Percentiles rank a stretch among this genome's conserved stretches.
phyloP scores from a whole-genome alignment of 1,140 invertebrate species.

The Zaprionus davidi region DNA sequence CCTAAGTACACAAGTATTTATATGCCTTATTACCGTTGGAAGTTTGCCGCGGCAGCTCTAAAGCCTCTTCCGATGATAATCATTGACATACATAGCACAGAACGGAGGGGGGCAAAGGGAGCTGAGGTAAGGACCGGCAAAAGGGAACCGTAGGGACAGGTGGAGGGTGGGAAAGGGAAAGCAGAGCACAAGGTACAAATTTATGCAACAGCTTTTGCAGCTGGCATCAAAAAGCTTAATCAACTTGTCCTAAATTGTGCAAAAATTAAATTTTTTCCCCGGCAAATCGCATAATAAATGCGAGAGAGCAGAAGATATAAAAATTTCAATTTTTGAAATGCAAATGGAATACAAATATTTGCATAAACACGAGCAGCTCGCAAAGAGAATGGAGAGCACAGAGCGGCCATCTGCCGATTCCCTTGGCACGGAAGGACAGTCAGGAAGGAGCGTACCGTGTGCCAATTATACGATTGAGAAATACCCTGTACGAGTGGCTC shows the following conservation, averaged over 20 bases:
- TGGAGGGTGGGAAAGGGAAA: neutral
- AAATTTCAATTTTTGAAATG: slow-evolving; percentile 79
- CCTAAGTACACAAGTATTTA: slow-evolving; percentile 38
- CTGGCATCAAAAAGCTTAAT: slow-evolving; percentile 61
- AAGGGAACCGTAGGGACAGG: too few relatives aligned
- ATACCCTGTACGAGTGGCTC: slow-evolving; percentile 1
- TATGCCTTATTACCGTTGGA: slow-evolving; percentile 25
- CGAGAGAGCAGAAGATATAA: slow-evolving; percentile 48
- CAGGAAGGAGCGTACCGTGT: neutral
- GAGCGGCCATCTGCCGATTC: slow-evolving; percentile 44
- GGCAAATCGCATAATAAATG: slow-evolving; percentile 69
- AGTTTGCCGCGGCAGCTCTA: slow-evolving; percentile 7
- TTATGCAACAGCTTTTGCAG: slow-evolving; percentile 52
- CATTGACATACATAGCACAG: slow-evolving; percentile 13
- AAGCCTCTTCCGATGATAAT: slow-evolving; percentile 16
- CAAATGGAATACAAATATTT: slow-evolving; percentile 79
- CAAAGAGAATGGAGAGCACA: slow-evolving; percentile 45
- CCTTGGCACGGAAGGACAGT: slow-evolving; percentile 16
- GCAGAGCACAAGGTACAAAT: slow-evolving; percentile 10
- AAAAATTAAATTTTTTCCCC: slow-evolving; percentile 59
- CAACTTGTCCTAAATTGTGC: slow-evolving; percentile 63
- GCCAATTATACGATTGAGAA: neutral
- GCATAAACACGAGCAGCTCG: slow-evolving; percentile 62
- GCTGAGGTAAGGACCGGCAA: neutral
- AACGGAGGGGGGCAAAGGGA: neutral